Evolutionary conservation across 1,140 invertebrate species (phyloP), one percentile per base, ranked within the genome.

Genomic region (Atta colombica): DNA sequence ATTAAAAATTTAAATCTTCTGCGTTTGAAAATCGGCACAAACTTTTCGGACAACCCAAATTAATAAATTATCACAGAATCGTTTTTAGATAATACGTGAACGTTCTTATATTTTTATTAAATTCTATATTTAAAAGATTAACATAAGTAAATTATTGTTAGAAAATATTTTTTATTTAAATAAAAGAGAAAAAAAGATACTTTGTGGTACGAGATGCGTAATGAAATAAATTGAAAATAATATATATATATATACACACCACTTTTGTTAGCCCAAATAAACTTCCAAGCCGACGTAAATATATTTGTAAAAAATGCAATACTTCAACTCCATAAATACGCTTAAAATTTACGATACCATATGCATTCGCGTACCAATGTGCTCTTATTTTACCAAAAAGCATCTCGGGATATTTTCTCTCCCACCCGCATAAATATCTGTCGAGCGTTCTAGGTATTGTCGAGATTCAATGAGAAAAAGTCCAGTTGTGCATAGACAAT

Each of bases 381-480:
- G 45, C 60, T 61, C 39, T 14, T 55, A 28, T 75, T 84, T 84
- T 21, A 35, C 25, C 31, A 39, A 18, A 58, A 35, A 35, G 31
- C 55, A 72, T 72, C 6, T n/a, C 39, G 55, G 35, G 39, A 74
- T 84, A 74, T 74, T 53, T 2, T 72, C 45, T 71, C 14, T 49
- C 28, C 1, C 6, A 35, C n/a, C 66, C 18, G 21, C 31, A 39
- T 51, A 84, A 84, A 84, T 84, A 75, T 75, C 18, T 69, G 68
- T 80, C 49, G 77, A 53, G 21, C 35, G 35, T 81, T 45, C 31
- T 49, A 69, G 18, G 16, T 39, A 82, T 82, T 51, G 53, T 74
- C 55, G 80, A 82, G 69, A 84, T 84, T 84, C 69, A 58, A n/a
- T 28, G 69, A 75, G 39, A 55, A 74, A 75, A 84, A 84, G 69